Evolutionary conservation across 1,140 invertebrate genomes (phyloP), one percentile per base, ranked within the genome.

Genomic region (Drosophila erecta): DNA sequence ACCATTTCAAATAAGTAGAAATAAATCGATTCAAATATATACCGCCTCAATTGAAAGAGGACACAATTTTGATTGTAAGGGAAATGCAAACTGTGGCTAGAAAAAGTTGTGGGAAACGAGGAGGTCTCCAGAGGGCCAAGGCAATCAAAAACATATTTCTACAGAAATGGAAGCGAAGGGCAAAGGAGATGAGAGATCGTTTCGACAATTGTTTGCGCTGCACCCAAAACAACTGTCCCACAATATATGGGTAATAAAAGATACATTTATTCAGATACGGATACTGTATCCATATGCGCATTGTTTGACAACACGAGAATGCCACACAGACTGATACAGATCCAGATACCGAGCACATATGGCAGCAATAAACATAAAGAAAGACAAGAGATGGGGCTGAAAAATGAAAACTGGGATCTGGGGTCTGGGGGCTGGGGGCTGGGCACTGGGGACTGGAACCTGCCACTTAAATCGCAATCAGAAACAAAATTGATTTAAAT

Each of bases 381-480:
- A 55, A 40, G 56, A 49, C 43, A 47, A 57, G 49, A 57, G 53
- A 58, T 66, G 41, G 49, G 61, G 65, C 46, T 47, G 55, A 58
- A 57, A 71, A 71, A 65, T 61, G 78, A 57, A 66, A 44, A 37
- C 62, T 65, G 46, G 30, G 7, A 7, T 8, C 27, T 30, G 27
- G 46, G 30, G 22, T 0, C 22, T 22, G 22, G 22, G 22, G 2
- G 27, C 61, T 65, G 46, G 30, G 27, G 6, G 1, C 27, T 27
- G 27, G 46, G 30, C 0, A 24, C 4, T 5, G 24, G 24, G 44
- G 50, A 44, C 17, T 27, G 77, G 49, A 85, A 70, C 55, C 70
- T 86, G 83, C 75, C 84, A 86, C 83, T 86, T 86, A 89, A 83
- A 76, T 43, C 41, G 76, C 83, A 86, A 86, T 86, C 83, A 87